A percentile compares a stretch with the other conserved stretches of the same genome.
These are phyloP conservation scores for Pantherophis alleghaniensis DNA, from an alignment of 2,797 vertebrate species.

Conservation along the genomic window DNA sequence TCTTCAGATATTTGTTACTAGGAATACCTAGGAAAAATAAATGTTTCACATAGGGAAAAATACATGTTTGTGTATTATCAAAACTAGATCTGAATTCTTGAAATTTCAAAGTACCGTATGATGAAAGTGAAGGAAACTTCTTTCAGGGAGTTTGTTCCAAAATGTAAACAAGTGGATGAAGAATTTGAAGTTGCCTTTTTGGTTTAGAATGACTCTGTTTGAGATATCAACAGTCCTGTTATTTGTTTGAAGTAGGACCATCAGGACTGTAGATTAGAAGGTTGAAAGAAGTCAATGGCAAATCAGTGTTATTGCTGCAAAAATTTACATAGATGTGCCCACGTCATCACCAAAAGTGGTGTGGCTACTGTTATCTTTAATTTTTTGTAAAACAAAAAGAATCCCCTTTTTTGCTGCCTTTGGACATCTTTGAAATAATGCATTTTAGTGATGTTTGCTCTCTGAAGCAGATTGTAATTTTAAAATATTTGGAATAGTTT, in stretches of 20 bases:
- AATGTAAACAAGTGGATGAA: neutral
- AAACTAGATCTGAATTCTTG: constrained; percentile 49
- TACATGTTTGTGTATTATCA: constrained; percentile 22
- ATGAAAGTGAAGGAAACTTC: neutral
- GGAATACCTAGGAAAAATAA: neutral
- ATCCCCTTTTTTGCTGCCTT: neutral
- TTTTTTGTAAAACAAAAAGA: neutral
- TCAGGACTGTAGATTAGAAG: neutral
- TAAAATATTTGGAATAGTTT: neutral
- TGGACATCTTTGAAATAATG: neutral
- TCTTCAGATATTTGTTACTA: neutral
- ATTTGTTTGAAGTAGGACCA: neutral
- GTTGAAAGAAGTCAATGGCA: neutral
- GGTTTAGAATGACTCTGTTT: neutral
- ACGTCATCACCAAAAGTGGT: neutral
- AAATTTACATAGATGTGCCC: neutral
- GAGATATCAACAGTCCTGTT: neutral
- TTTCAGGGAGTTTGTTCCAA: neutral
- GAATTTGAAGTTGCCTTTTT: neutral
- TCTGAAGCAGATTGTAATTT: neutral
- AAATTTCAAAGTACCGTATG: constrained; percentile 36
- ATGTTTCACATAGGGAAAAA: constrained; percentile 33
- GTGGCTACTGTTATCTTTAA: neutral
- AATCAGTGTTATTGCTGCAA: neutral
- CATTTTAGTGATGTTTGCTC: neutral